Evolutionary conservation across 2,113 vertebrate genomes (phyloP).

Genomic region (Sterrhoptilus dennistouni): DNA sequence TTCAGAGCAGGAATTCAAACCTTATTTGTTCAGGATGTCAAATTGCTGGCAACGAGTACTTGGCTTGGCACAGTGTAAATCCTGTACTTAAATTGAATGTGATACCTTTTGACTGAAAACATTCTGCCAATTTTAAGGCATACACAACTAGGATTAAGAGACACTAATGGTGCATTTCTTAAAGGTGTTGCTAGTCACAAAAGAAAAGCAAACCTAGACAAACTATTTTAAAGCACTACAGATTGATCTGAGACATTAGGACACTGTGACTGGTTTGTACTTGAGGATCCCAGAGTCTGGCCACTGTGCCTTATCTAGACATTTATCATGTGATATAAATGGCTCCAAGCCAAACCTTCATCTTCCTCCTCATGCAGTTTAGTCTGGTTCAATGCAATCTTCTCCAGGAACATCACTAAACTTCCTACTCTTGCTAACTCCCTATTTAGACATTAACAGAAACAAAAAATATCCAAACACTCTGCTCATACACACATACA

Average conservation of each 20-base stretch:
- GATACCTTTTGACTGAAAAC: constrained; percentile 63
- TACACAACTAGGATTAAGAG: background rate
- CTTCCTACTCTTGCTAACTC: background rate
- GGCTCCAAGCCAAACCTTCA: background rate
- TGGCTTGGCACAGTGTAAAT: constrained; percentile 41
- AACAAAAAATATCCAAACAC: background rate
- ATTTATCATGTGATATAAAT: background rate
- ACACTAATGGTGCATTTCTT: background rate
- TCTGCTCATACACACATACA: background rate
- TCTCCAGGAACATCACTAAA: background rate
- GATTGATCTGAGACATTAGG: background rate
- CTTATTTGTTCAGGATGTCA: constrained; percentile 66
- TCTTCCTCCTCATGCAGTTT: background rate
- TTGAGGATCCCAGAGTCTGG: background rate
- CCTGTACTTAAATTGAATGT: constrained; percentile 63
- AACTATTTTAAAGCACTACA: background rate
- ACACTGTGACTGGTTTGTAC: background rate
- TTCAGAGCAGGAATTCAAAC: constrained; percentile 60
- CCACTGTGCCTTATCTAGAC: background rate
- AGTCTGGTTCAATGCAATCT: background rate
- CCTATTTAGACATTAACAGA: background rate
- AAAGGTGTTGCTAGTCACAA: background rate
- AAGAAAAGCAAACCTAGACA: background rate
- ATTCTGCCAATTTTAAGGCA: background rate
- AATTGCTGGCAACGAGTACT: constrained; percentile 41